Evolutionary conservation across 2,113 vertebrate genomes (phyloP).

Genomic region (Myocastor coypus): DNA sequence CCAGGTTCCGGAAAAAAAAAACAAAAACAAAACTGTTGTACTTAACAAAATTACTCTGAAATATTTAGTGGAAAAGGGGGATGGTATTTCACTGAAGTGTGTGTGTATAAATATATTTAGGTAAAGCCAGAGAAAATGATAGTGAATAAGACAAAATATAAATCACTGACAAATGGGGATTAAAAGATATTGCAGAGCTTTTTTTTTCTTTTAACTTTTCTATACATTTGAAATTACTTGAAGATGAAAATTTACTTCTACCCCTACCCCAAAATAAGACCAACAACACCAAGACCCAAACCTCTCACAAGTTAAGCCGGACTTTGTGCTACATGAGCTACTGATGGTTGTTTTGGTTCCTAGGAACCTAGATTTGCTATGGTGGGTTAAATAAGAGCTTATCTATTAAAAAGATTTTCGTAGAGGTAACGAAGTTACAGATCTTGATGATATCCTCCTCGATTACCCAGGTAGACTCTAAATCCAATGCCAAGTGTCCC

Average conservation of each 20-base stretch:
- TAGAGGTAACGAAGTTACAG: neutral
- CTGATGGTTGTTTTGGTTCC: neutral
- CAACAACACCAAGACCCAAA: neutral
- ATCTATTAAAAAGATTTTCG: conserved; percentile 32
- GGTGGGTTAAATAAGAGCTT: neutral
- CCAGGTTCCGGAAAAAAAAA: too few species aligned
- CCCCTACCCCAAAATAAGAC: neutral
- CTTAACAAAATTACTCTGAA: conserved; percentile 25
- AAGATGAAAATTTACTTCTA: neutral
- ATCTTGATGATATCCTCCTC: neutral
- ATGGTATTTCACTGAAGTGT: neutral
- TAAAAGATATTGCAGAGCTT: neutral
- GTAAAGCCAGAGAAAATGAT: neutral
- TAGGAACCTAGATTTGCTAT: neutral
- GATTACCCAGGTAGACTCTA: neutral
- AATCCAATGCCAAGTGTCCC: neutral
- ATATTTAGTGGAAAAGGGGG: neutral
- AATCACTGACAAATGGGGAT: neutral
- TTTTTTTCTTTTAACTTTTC: neutral
- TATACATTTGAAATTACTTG: conserved; percentile 48
- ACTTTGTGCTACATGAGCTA: neutral
- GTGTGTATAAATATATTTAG: neutral
- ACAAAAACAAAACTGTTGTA: too few species aligned
- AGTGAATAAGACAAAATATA: conserved; percentile 36
- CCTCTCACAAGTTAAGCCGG: neutral